Base-by-base conservation (phyloP, 2,888 invertebrate genomes). In the Abrostola tripartita region DNA sequence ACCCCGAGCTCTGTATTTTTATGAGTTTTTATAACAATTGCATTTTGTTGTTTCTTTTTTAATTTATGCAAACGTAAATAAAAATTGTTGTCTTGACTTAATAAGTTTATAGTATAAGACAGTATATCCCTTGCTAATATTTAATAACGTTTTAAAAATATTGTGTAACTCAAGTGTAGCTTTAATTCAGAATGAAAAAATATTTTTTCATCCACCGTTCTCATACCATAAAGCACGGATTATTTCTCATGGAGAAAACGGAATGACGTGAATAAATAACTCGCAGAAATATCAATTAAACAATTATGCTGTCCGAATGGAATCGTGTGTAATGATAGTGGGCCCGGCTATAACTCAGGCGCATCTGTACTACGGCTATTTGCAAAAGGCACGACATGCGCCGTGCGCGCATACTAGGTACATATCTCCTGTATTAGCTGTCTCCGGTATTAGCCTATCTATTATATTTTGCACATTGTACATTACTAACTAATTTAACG, bases 281-380 rank as follows among this genome's bases (percentile, higher is more conserved):
- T 92, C 82, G 91, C 90, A 93, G 94, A 94, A 94, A 95, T 95
- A 95, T 95, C 95, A 95, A 95, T 95, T 95, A 95, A 95, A 95
- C 94, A 95, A 95, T 95, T 95, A 95, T 93, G 91, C 90, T 95
- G 95, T 95, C 95, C 89, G 93, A 95, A 94, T 95, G 95, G 93
- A 95, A 95, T 95, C 95, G 95, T 91, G 90, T 92, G 93, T 95
- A 95, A 95, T 95, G 91, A 95, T 93, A 95, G 95, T 92, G 95
- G 90, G 90, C 83, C 81, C 89, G 90, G 89, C 92, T 89, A 95
- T 95, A 95, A 95, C 94, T 95, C 95, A 95, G 86, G 83, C 91
- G 93, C 93, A 94, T 94, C 94, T 94, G 93, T 93, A 90, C 92
- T 92, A 90, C 90, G 90, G 93, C 89, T 94, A 93, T 93, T 94